Evolutionary conservation across 2,888 invertebrate species (phyloP), one percentile per base, ranked within the genome.

Genomic region (Crossocerus cetratus): DNA sequence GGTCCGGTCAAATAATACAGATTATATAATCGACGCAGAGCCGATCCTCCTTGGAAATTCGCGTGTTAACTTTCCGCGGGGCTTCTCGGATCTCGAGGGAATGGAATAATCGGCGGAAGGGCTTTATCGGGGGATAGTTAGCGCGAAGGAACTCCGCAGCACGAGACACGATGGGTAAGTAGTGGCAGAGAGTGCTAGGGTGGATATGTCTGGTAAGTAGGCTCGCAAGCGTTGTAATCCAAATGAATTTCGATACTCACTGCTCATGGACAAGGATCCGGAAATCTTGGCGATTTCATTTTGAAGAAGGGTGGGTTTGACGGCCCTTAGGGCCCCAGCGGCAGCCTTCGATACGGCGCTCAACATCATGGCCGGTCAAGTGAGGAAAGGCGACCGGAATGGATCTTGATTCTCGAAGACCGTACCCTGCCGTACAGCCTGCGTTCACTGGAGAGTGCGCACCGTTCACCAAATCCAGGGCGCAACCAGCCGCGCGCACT

Each of bases 271-370:
- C 80, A 92, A 86, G 72, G 91, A 90, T 72, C 92, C 91, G 58
- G 92, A 86, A 70, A 91, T 88, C 87, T 92, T 92, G 42, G 90
- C 83, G 57, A 91, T 89, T 88, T 92, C 92, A 86, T 91, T 91
- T 82, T 91, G 91, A 32, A 91, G 84, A 75, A 91, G 87, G 79
- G 91, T 87, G 72, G 92, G 91, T 89, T 93, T 93, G 77, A 92
- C 91, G 83, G 91, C 92, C 90, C 92, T 92, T 74, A 93, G 88
- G 86, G 92, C 91, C 80, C 92, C 92, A 78, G 91, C 88, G 90
- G 92, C 92, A 85, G 92, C 92, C 90, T 92, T 91, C 84, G 92
- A 91, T 76, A 92, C 91, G 85, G 91, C 92, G 86, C 92, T 93
- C 91, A 93, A 92, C 92, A 93, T 93, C 91, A 91, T 92, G 88